Base-by-base conservation (phyloP, 2,888 invertebrate species). In the Cantharis rufa region DNA sequence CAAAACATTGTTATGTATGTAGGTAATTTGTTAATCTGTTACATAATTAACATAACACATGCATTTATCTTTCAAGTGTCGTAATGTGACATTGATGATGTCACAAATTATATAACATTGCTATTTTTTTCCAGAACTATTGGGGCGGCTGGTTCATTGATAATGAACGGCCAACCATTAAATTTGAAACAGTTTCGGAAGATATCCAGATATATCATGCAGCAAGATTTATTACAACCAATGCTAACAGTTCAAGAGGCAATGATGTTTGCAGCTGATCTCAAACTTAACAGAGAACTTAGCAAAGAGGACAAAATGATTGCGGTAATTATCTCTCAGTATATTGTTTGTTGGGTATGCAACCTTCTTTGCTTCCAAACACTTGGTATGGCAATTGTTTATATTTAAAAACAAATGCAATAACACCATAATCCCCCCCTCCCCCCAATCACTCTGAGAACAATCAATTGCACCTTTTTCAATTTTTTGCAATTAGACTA, bases 201-300 rank as follows among this genome's bases (percentile, higher is more conserved):
- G 89, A 91, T 96, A 89, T 96, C 97, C 0, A 93, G 97, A 72
- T 98, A 98, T 89, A 98, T 98, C 82, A 98, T 98, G 97, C 98
- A 98, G 88, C 93, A 96, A 80, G 96, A 96, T 85, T 89, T 96
- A 1, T 88, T 97, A 15, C 95, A 98, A 86, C 96, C 95, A 0
- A 93, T 94, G 86, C 92, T 98, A 80, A 95, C 96, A 0, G 96
- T 98, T 1, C 90, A 92, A 78, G 98, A 98, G 86, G 92, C 95
- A 9, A 96, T 98, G 95, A 89, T 91, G 82, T 92, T 97, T 81
- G 96, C 98, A 0, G 96, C 97, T 0, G 94, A 97, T 85, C 90
- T 98, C 70, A 98, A 98, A 87, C 91, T 98, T 5, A 94, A 94
- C 10, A 89, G 91, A 72, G 91, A 90, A 13, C 88, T 94, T 71